Conservation (phyloP, 2,797 vertebrate genomes). For the Caiman crocodilus region DNA sequence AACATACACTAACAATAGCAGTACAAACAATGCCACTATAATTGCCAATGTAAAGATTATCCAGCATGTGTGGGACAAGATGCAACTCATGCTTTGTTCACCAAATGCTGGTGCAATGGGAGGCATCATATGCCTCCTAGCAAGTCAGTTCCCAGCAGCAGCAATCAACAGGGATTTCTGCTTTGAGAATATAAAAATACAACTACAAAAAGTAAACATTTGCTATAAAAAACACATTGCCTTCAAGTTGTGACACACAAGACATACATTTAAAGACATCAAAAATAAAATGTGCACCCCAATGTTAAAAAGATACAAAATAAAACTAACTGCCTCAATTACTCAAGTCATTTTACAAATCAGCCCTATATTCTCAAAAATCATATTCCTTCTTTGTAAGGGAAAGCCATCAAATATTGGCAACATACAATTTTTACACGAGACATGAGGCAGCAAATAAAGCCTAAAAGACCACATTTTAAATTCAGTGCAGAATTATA, state of each 20-base stretch:
- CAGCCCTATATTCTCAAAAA: not conserved
- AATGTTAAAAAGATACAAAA: not conserved
- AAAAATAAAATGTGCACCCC: not conserved
- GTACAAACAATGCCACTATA: not conserved
- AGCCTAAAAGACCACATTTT: not conserved
- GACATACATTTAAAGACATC: not conserved
- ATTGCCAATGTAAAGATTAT: not conserved
- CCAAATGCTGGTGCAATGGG: constrained; percentile 22
- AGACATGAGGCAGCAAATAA: not conserved
- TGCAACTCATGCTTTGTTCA: constrained; percentile 18
- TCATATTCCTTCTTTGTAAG: not conserved
- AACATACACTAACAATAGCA: not conserved
- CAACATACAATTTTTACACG: not conserved
- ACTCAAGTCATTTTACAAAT: not conserved
- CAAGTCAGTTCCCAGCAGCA: constrained; percentile 6
- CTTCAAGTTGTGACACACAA: not conserved
- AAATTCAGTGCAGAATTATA: not conserved
- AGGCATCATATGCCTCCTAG: not conserved
- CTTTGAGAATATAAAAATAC: not conserved
- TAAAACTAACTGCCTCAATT: not conserved
- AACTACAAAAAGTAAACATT: not conserved
- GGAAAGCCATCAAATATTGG: not conserved
- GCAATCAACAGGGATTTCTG: constrained; percentile 25
- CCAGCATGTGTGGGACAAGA: constrained; percentile 26
- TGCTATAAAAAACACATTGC: not conserved